phyloP scores from a whole-genome alignment of 2,888 invertebrate species.

The Orchestes rusci region DNA sequence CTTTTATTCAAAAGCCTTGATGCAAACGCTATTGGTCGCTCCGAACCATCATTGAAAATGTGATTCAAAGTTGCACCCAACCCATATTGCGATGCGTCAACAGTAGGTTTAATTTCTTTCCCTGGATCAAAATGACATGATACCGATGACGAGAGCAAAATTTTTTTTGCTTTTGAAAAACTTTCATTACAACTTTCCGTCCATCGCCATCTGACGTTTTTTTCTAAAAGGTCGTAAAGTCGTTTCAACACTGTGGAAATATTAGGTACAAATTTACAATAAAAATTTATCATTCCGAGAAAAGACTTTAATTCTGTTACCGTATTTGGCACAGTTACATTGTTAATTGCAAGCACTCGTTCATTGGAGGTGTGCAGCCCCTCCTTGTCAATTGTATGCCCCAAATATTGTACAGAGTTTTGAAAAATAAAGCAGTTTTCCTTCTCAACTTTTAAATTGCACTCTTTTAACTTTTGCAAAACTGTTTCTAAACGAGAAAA shows the following conservation, averaged over 20 bases:
- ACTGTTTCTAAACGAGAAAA: conserved; percentile 17
- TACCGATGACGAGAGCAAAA: neutral
- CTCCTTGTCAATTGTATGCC: conserved; percentile 24
- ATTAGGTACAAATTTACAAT: conserved; percentile 30
- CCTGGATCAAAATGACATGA: neutral
- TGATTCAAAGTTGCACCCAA: neutral
- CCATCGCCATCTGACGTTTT: neutral
- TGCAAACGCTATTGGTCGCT: neutral
- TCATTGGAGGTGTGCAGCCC: conserved; percentile 25
- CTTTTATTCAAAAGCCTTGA: neutral
- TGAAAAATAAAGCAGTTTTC: conserved; percentile 29
- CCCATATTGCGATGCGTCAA: neutral
- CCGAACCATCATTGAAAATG: neutral
- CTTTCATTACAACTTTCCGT: neutral
- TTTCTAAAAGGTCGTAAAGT: too few species aligned
- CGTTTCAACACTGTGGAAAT: conserved; percentile 1
- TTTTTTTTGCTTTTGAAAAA: neutral
- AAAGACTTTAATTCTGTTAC: conserved; percentile 30
- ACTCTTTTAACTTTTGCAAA: conserved; percentile 15
- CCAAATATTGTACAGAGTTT: conserved; percentile 25
- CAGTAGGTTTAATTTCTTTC: neutral
- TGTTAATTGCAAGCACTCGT: conserved; percentile 26
- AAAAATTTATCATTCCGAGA: conserved; percentile 35
- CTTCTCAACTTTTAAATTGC: conserved; percentile 21
- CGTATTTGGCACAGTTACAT: conserved; percentile 12